Percentiles rank a stretch among this genome's conserved stretches.
Evolutionary conservation across 1,140 invertebrate species (phyloP).

Genomic region (Drosophila parabipectinata): DNA sequence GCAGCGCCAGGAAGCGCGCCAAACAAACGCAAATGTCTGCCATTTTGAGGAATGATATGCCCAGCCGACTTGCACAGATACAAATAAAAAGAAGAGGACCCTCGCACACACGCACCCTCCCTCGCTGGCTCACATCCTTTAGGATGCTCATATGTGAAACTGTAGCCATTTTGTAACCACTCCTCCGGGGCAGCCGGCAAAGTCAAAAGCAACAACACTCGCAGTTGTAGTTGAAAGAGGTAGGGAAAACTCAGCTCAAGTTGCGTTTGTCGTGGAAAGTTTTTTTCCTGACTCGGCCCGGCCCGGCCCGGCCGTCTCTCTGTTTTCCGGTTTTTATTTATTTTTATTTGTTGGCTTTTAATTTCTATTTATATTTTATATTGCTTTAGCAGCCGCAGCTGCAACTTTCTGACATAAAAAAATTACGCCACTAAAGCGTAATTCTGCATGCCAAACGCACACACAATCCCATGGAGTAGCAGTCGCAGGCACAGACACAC

Average conservation of each 20-base stretch:
- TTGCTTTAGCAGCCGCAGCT: constrained; percentile 70
- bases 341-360: constrained; percentile 80
- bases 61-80: constrained; percentile 35
- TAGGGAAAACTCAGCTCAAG: constrained; percentile 55
- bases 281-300: constrained; percentile 30
- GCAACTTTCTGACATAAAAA: constrained; percentile 67
- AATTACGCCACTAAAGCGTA: constrained; percentile 78
- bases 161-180: constrained; percentile 53
- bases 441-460: constrained; percentile 68
- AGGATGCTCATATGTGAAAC: constrained; percentile 59
- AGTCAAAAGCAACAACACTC: constrained; percentile 12
- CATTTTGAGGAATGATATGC: constrained; percentile 78
- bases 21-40: constrained; percentile 81
- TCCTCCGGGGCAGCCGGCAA: constrained; percentile 35
- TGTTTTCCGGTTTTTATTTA: constrained; percentile 48
- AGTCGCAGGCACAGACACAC: constrained; percentile 17
- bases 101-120: constrained; percentile 18
- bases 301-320: constrained; percentile 8
- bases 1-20: constrained; percentile 80
- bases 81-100: constrained; percentile 3
- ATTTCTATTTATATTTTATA: constrained; percentile 81
- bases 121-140: constrained; percentile 21
- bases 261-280: constrained; percentile 62
- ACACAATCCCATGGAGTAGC: background rate
- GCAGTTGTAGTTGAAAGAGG: constrained; percentile 4